Percentiles rank a stretch among this genome's conserved stretches.
Conservation (phyloP, 1,140 invertebrate species). For the Bombus affinis region DNA sequence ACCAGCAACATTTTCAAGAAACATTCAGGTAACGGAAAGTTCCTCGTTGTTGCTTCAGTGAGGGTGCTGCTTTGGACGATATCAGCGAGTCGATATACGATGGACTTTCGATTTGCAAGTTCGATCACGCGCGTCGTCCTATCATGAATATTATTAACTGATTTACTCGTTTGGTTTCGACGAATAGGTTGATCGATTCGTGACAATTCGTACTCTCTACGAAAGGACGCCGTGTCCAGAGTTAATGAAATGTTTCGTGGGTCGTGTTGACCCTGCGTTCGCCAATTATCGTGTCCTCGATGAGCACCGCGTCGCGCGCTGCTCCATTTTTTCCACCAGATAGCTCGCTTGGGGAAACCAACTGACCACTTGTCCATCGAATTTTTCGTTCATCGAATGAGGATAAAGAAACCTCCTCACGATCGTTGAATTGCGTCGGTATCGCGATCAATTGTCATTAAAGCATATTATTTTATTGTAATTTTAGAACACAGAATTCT, state of each 20-base stretch:
- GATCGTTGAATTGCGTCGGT: slow-evolving; percentile 1
- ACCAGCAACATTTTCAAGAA: too few relatives aligned
- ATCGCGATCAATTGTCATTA: neutral
- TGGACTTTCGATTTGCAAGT: too few relatives aligned
- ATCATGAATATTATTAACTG: too few relatives aligned
- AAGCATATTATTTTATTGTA: too few relatives aligned
- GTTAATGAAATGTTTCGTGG: slow-evolving; percentile 47
- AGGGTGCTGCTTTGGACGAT: too few relatives aligned
- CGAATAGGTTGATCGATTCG: slow-evolving; percentile 9
- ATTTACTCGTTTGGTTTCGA: too few relatives aligned
- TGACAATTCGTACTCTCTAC: neutral
- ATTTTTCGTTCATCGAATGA: slow-evolving; percentile 25
- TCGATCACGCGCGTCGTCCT: too few relatives aligned
- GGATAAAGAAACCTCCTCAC: slow-evolving; percentile 19
- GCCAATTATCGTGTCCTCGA: slow-evolving; percentile 53
- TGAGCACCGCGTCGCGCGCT: neutral
- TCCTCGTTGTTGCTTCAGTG: too few relatives aligned
- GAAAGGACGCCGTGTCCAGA: neutral
- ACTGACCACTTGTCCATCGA: neutral
- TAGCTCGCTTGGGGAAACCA: neutral
- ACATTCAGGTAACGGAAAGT: too few relatives aligned
- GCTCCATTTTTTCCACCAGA: neutral
- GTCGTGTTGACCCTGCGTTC: slow-evolving; percentile 11
- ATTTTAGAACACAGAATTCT: too few relatives aligned
- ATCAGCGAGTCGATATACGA: too few relatives aligned